phyloP scores from a whole-genome alignment of 2,113 vertebrate species.

The Hypanus sabinus region DNA sequence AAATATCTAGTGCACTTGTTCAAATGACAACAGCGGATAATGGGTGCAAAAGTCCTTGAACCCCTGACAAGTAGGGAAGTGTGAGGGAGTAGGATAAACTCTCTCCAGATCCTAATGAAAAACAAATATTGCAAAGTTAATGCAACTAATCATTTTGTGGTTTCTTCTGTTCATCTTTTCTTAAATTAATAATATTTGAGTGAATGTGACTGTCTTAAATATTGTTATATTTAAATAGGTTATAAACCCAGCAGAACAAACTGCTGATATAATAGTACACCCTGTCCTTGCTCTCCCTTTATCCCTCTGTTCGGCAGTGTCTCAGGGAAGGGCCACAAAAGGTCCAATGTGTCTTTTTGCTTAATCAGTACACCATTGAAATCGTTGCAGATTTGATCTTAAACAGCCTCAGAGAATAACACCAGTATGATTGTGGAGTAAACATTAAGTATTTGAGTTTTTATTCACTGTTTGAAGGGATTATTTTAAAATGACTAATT shows the following conservation, averaged over 20 bases:
- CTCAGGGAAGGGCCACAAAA: too few species aligned
- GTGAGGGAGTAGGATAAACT: neutral
- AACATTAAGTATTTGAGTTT: neutral
- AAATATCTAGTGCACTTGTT: neutral
- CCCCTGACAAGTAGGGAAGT: neutral
- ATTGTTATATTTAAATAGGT: neutral
- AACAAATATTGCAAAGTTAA: neutral
- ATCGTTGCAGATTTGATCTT: neutral
- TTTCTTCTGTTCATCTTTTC: neutral
- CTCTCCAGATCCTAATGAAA: neutral
- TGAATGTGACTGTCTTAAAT: neutral
- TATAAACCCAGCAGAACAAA: neutral
- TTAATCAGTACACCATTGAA: neutral
- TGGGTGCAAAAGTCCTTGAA: neutral
- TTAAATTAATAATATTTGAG: neutral
- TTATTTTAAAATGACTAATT: neutral
- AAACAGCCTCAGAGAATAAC: neutral
- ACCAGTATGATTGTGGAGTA: too few species aligned
- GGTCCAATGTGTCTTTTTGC: neutral
- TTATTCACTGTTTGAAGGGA: neutral
- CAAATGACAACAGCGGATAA: neutral
- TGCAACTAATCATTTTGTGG: neutral
- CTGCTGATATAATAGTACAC: neutral
- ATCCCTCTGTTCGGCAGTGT: too few species aligned
- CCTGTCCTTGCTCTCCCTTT: neutral